Conservation (phyloP, 1,140 invertebrate species). For the Drosophila trapezifrons region DNA sequence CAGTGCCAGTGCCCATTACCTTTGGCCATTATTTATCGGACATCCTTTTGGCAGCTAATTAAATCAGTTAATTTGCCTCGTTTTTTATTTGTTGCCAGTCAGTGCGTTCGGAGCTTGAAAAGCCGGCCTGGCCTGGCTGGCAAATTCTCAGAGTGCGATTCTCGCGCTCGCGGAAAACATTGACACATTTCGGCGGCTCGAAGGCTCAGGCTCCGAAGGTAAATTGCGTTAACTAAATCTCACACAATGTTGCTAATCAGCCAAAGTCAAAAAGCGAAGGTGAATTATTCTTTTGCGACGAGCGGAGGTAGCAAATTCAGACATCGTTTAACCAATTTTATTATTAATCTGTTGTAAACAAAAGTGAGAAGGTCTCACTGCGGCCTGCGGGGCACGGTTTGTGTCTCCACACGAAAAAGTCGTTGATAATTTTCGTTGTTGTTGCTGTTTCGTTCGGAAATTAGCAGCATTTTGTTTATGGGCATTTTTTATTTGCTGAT, state of each 20-base stretch:
- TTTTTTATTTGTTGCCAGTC: slow-evolving; percentile 25
- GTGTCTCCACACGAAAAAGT: slow-evolving; percentile 20
- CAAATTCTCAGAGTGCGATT: slow-evolving; percentile 25
- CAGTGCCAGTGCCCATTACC: slow-evolving; percentile 46
- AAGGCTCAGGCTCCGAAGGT: slow-evolving; percentile 26
- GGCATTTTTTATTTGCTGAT: slow-evolving; percentile 15
- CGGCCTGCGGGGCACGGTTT: slow-evolving; percentile 7
- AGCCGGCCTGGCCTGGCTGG: not conserved
- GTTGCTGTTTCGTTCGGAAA: slow-evolving; percentile 9
- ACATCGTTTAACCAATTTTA: slow-evolving; percentile 30
- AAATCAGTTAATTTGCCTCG: slow-evolving; percentile 49
- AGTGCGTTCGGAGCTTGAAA: slow-evolving; percentile 10
- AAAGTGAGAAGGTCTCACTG: slow-evolving; percentile 42
- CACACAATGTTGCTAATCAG: slow-evolving; percentile 66
- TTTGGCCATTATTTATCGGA: slow-evolving; percentile 37
- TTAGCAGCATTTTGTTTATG: slow-evolving; percentile 38
- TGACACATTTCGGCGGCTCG: slow-evolving; percentile 35
- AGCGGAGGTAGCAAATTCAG: slow-evolving; percentile 7
- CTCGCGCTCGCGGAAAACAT: slow-evolving; percentile 18
- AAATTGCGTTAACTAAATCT: slow-evolving; percentile 21
- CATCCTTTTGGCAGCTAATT: slow-evolving; percentile 46
- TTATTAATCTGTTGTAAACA: slow-evolving; percentile 50
- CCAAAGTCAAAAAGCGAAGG: slow-evolving; percentile 41
- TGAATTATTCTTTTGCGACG: slow-evolving; percentile 30
- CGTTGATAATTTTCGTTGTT: not conserved